Evolutionary conservation across 2,797 vertebrate species (phyloP), one percentile per base, ranked within the genome.

Genomic region (Sebastes taczanowskii): DNA sequence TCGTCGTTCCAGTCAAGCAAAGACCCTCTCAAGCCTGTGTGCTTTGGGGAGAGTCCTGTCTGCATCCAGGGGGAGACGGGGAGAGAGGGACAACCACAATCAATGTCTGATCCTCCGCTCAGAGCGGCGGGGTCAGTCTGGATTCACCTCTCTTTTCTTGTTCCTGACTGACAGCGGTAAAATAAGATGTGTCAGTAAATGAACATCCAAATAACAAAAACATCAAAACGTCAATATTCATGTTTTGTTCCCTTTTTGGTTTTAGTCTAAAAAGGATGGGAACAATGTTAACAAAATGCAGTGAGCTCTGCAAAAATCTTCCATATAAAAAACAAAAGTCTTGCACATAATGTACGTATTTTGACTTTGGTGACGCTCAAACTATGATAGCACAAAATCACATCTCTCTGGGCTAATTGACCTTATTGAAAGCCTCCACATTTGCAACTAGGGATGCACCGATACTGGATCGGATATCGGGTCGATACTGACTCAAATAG

Each of bases 11-110:
- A 94, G 92, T 89, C 91, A 90, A 90, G 92, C 89, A 93, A 83
- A 93, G 93, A 88, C 91, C 90, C 90, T 93, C 88, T 91, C 88
- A 89, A 88, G 94, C 90, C 86, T 91, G 88, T 86, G 88, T 88
- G 89, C 92, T 94, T 90, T 82, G 71, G 88, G 91, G 82, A 88
- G 88, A 81, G 74, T 83, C 81, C 80, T 87, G 89, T 87, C 86
- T 92, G 83, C 77, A 74, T 86, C 88, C 80, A 77, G 79, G 77
- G 82, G 90, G 80, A 81, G 78, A 75, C 66, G 52, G 38, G 59
- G 76, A 75, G 72, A 86, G 71, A 70, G 82, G 86, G 82, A 89
- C 81, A 68, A 90, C 88, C 88, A 69, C 88, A 86, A 94, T 94
- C 94, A 84, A 94, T 94, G 91, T 81, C 85, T 88, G 75, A 84